Evolutionary conservation across 2,888 invertebrate species (phyloP).

Genomic region (Sinelater perroti): DNA sequence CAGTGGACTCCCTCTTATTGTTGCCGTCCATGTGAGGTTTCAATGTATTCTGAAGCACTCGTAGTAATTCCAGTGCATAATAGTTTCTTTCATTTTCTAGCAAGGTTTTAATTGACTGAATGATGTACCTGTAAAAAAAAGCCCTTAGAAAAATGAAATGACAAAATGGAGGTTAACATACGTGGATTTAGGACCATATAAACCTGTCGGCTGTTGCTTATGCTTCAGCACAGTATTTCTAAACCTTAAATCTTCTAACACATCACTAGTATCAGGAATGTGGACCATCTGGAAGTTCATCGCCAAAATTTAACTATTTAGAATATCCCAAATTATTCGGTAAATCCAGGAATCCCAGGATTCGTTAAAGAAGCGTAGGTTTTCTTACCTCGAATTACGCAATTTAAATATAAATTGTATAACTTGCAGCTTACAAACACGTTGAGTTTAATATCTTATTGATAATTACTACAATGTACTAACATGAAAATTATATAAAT

Average conservation of each 20-base stretch:
- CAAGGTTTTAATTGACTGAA: slow-evolving; percentile 39
- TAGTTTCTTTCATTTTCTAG: slow-evolving; percentile 39
- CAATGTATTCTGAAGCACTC: slow-evolving; percentile 34
- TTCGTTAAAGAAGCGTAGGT: no score
- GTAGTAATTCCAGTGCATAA: slow-evolving; percentile 40
- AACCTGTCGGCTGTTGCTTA: not conserved
- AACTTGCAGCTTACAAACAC: no score
- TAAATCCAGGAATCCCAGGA: no score
- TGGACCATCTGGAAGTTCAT: not conserved
- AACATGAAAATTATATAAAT: no score
- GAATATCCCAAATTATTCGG: no score
- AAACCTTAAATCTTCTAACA: not conserved
- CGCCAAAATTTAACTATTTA: no score
- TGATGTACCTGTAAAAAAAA: slow-evolving; percentile 36
- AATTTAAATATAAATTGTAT: no score
- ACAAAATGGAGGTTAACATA: not conserved
- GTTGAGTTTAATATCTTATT: no score
- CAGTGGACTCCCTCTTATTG: slow-evolving; percentile 14
- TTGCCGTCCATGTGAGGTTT: slow-evolving; percentile 29
- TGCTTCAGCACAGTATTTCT: not conserved
- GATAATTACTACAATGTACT: no score
- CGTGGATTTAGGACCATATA: not conserved
- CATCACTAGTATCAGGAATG: not conserved
- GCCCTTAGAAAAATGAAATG: not conserved
- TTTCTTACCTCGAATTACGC: no score